Percentiles rank a stretch among this genome's conserved stretches.
phyloP scores from a whole-genome alignment of 1,140 invertebrate species.

The Palaemon carinicauda region DNA sequence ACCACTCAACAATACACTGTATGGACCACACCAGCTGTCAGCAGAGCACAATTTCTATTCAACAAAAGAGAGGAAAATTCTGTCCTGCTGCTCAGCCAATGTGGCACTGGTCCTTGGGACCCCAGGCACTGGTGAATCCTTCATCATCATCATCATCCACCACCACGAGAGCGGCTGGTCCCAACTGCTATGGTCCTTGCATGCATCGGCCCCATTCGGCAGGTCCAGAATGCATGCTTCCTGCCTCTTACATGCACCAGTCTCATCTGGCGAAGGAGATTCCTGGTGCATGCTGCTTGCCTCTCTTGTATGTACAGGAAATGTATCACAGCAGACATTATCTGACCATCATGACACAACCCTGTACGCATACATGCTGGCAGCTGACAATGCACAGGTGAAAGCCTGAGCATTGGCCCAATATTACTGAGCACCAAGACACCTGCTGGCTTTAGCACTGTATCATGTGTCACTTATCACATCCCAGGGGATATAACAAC shows the following conservation, averaged over 20 bases:
- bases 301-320: conserved; percentile 27
- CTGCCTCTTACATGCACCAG: neutral
- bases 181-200: conserved; percentile 49
- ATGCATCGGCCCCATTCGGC: conserved; percentile 4
- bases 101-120: conserved; percentile 55
- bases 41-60: conserved; percentile 29
- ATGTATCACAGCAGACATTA: conserved; percentile 16
- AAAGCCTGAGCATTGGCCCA: conserved; percentile 42
- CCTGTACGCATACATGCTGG: conserved; percentile 46
- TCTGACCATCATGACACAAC: conserved; percentile 35
- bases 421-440: conserved; percentile 51
- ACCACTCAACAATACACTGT: conserved; percentile 53
- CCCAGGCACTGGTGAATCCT: conserved; percentile 56
- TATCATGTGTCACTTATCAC: conserved; percentile 52
- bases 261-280: neutral
- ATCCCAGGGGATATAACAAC: conserved; percentile 56
- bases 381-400: conserved; percentile 54
- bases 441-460: conserved; percentile 55
- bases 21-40: conserved; percentile 50
- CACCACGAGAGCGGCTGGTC: conserved; percentile 51
- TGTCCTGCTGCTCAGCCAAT: conserved; percentile 46
- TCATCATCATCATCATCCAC: conserved; percentile 15
- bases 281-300: conserved; percentile 17
- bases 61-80: conserved; percentile 32
- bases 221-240: too few relatives aligned